phyloP scores from a whole-genome alignment of 2,797 vertebrate genomes.

The Phataginus tricuspis region DNA sequence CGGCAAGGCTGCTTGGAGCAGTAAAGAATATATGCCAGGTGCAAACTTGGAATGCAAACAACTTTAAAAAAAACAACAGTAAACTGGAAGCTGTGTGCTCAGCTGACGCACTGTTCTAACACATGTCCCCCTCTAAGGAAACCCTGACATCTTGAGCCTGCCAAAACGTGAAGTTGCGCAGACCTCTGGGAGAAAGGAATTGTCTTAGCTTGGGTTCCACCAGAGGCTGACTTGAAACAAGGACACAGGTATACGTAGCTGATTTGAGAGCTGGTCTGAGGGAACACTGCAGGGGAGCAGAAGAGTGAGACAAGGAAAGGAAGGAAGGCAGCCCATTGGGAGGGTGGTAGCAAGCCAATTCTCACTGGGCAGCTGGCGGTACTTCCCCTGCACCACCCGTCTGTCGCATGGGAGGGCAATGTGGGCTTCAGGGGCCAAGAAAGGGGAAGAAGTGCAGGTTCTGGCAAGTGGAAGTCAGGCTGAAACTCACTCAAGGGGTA shows the following conservation, averaged over 20 bases:
- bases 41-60: background rate
- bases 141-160: background rate
- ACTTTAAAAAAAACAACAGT: background rate
- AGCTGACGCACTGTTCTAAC: background rate
- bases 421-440: background rate
- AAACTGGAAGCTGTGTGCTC: background rate
- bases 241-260: background rate
- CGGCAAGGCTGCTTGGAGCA: background rate
- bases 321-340: background rate
- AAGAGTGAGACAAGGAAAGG: conserved; percentile 29
- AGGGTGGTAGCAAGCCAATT: background rate
- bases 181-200: conserved; percentile 32
- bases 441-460: conserved; percentile 31
- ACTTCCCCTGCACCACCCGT: background rate
- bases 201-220: background rate
- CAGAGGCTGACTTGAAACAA: background rate
- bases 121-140: background rate
- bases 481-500: background rate
- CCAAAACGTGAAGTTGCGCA: background rate
- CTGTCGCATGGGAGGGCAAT: background rate
- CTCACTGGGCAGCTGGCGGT: background rate
- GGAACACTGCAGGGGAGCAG: background rate
- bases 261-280: background rate
- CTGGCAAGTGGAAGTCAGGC: background rate
- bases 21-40: background rate